Conservation (phyloP, 2,797 vertebrate genomes). For the Brotula barbata region DNA sequence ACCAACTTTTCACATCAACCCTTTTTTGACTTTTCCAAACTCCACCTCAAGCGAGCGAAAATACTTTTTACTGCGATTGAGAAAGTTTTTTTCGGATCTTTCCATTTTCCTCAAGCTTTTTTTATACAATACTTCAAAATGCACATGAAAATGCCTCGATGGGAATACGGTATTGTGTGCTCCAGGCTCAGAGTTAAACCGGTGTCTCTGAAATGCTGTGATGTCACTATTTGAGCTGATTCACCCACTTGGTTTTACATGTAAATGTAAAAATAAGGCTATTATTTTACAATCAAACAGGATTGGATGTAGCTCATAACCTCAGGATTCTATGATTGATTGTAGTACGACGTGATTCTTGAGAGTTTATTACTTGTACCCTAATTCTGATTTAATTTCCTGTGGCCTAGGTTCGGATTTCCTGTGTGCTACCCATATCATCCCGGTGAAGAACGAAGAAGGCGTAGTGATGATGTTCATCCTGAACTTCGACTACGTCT, state of each 20-base stretch:
- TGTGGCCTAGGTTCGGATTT: conserved; percentile 88
- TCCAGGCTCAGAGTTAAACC: conserved; percentile 22
- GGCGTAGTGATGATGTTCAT: conserved; percentile 99
- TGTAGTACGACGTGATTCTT: background rate
- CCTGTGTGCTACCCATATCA: conserved; percentile 95
- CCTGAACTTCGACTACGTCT: conserved; percentile 93
- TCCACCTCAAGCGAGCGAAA: no score
- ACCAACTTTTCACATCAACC: no score
- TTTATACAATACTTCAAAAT: no score
- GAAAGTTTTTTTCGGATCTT: no score
- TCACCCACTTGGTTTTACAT: conserved; percentile 22
- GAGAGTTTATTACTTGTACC: conserved; percentile 2
- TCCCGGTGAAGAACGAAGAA: conserved; percentile 98
- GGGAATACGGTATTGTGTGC: no score
- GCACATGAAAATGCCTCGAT: no score
- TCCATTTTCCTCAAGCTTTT: no score
- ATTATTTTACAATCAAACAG: conserved; percentile 12
- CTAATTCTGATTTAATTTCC: conserved; percentile 29
- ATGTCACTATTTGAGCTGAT: conserved; percentile 10
- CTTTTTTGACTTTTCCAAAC: no score
- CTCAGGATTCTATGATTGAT: background rate
- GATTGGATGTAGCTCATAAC: conserved; percentile 4
- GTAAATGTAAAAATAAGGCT: conserved; percentile 1
- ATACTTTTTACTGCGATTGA: no score
- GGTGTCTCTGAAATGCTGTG: conserved; percentile 10